Evolutionary conservation across 2,113 vertebrate genomes (phyloP).

Genomic region (Salvator merianae): DNA sequence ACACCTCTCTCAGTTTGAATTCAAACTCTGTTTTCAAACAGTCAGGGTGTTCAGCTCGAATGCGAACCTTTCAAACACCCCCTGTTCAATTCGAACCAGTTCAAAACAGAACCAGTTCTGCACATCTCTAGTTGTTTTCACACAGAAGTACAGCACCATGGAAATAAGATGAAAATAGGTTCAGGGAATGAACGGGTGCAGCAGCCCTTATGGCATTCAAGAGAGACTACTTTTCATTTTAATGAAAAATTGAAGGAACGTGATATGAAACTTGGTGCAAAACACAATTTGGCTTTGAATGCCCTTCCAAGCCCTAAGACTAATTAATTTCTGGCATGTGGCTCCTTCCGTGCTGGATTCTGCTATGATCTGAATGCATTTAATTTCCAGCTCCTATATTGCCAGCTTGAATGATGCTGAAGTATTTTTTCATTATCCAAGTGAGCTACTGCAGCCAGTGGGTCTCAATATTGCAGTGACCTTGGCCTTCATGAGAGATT

Average conservation of each 20-base stretch:
- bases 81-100: too few relatives aligned
- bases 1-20: too few relatives aligned
- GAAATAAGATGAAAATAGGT: too few relatives aligned
- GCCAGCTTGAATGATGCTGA: not conserved
- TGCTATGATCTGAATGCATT: not conserved
- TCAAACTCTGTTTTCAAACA: too few relatives aligned
- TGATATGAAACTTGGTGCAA: not conserved
- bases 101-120: too few relatives aligned
- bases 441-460: not conserved
- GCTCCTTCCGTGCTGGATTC: not conserved
- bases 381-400: not conserved
- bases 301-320: not conserved
- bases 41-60: too few relatives aligned
- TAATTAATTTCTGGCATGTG: conserved; percentile 6
- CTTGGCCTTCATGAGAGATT: not conserved
- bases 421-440: not conserved
- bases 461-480: not conserved
- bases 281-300: too few relatives aligned
- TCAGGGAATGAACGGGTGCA: too few relatives aligned
- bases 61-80: too few relatives aligned
- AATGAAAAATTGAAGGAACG: not conserved
- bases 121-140: too few relatives aligned
- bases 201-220: not conserved
- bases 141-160: too few relatives aligned
- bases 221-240: not conserved